Base-by-base conservation (phyloP, 1,140 invertebrate species). In the Conus ventricosus region DNA sequence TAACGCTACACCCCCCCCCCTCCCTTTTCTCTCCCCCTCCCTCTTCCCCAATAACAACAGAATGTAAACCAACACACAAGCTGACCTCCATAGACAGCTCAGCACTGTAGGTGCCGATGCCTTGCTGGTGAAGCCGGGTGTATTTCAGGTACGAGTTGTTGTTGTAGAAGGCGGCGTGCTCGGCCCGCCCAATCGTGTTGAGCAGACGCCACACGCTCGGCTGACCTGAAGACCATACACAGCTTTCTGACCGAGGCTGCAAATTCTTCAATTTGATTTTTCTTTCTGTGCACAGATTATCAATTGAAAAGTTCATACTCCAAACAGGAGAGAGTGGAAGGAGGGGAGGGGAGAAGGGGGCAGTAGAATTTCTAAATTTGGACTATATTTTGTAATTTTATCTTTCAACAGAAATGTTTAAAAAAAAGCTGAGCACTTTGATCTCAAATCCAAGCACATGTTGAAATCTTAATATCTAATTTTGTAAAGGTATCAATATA, bases 161-260 rank as follows among this genome's bases (percentile, higher is more conserved):
- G 55, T 89, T 57, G 84, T 90, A 91, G 27, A 90, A 88, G 17
- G 91, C 83, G 39, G 91, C 89, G 87, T 90, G 88, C 71, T 91
- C 91, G 17, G 89, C 88, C 60, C 88, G 57, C 5, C 88, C 88
- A 23, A 89, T 88, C 23, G 89, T 90, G 85, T 90, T 90, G 85
- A 90, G 83, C 25, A 91, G 54, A 39, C 91, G 85, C 84, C 88
- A 89, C 51, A 91, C 76, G 80, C 90, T 90, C 2, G 91, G 91
- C 57, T 89, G 88, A 54, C 91, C 91, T 91, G 75, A 17, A 85
- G 13, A 7, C 23, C 76, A 39, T 39, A 39, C 39, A 75, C 71
- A 75, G 71, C 25, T 39, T 39, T 39, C 39, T 39, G 39, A 39
- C 63, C 39, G 39, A 71, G 63, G 63, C 63, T 71, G 63, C 15